These are phyloP conservation scores for Ictalurus furcatus DNA, from an alignment of 2,113 vertebrate species.

Conservation along the genomic window DNA sequence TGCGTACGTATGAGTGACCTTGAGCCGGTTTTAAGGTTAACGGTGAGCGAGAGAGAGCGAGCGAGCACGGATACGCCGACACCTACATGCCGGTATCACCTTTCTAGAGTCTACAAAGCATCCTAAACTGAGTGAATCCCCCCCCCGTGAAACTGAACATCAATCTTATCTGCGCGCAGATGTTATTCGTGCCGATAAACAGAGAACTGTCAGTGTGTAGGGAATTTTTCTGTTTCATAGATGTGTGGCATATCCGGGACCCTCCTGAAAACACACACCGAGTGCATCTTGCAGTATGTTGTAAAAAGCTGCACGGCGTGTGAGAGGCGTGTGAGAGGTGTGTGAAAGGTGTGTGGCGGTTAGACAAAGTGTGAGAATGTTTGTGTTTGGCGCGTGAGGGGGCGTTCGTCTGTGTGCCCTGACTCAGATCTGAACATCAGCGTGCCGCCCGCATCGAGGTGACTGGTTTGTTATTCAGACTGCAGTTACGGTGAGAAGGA, in stretches of 20 bases:
- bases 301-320: background rate
- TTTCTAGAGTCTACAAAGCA: background rate
- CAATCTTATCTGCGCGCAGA: background rate
- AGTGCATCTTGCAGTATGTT: background rate
- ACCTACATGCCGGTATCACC: background rate
- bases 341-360: background rate
- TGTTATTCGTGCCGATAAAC: background rate
- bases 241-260: background rate
- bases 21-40: background rate
- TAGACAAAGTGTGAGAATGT: conserved; percentile 2
- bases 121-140: background rate
- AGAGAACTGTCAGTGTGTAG: background rate
- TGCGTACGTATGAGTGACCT: background rate
- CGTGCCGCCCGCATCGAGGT: background rate
- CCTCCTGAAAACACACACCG: background rate
- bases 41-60: background rate
- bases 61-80: background rate
- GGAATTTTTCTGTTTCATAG: background rate
- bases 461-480: conserved; percentile 18
- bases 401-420: background rate
- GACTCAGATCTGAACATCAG: background rate
- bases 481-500: conserved; percentile 37
- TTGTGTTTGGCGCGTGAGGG: conserved; percentile 8
- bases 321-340: background rate
- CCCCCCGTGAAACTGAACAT: background rate